Evolutionary conservation across 2,888 invertebrate species (phyloP).

Genomic region (Spodoptera littoralis): DNA sequence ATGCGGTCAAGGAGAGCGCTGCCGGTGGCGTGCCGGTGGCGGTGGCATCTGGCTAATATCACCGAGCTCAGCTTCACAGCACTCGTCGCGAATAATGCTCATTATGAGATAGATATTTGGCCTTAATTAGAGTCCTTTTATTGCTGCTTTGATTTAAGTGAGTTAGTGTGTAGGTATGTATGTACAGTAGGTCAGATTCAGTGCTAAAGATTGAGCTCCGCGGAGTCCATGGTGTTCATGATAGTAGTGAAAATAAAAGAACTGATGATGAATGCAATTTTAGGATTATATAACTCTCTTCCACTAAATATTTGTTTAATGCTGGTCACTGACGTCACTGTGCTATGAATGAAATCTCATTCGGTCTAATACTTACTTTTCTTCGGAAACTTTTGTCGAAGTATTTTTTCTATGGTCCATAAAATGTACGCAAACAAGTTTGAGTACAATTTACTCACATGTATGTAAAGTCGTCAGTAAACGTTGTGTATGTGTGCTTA

Average conservation of each 20-base stretch:
- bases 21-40: conserved; percentile 9
- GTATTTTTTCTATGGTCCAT: conserved; percentile 4
- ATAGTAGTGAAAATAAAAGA: too few species aligned
- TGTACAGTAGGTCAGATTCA: not conserved
- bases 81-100: conserved; percentile 4
- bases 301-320: too few species aligned
- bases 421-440: conserved; percentile 31
- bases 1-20: conserved; percentile 39
- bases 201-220: not conserved
- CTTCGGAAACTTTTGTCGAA: not conserved
- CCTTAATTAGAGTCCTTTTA: not conserved
- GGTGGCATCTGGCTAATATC: conserved; percentile 30
- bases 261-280: too few species aligned
- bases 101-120: conserved; percentile 21
- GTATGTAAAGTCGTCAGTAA: conserved; percentile 29
- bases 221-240: too few species aligned
- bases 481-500: conserved; percentile 29
- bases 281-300: too few species aligned
- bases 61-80: not conserved
- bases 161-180: not conserved
- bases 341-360: too few species aligned
- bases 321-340: too few species aligned
- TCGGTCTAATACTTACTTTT: too few species aligned
- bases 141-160: not conserved
- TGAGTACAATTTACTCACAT: conserved; percentile 37